Evolutionary conservation across 35 echinoderm and acorn worm genomes (phyloP).

Genomic region (Apostichopus californicus): DNA sequence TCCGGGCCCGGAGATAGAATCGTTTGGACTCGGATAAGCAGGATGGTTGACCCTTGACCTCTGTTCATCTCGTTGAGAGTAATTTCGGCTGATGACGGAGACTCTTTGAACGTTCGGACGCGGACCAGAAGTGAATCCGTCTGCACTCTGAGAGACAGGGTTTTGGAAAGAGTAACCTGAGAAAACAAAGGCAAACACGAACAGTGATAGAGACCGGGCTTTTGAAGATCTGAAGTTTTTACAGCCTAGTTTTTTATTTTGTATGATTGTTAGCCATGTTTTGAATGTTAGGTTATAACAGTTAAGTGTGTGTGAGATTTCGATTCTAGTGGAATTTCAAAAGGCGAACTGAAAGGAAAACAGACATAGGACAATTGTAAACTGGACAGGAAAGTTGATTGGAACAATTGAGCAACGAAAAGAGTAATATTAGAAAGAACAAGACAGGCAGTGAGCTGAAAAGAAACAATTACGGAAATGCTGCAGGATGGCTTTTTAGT

Average conservation of each 20-base stretch:
- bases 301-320: too few relatives aligned
- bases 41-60: conserved; percentile 20
- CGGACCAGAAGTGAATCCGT: neutral
- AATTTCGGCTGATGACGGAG: conserved; percentile 74
- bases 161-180: conserved; percentile 16
- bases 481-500: too few relatives aligned
- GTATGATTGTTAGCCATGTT: neutral
- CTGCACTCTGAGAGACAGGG: neutral
- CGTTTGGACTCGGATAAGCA: neutral
- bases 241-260: neutral
- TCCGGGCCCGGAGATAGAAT: neutral
- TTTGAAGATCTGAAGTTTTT: neutral
- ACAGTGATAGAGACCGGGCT: neutral
- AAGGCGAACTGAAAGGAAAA: too few relatives aligned
- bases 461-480: too few relatives aligned
- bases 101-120: conserved; percentile 66
- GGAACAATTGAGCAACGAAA: too few relatives aligned
- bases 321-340: too few relatives aligned
- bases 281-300: too few relatives aligned
- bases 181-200: neutral
- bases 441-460: too few relatives aligned
- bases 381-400: too few relatives aligned
- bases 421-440: too few relatives aligned
- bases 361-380: too few relatives aligned
- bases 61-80: conserved; percentile 47